Evolutionary conservation across 1,140 invertebrate species (phyloP), one percentile per base, ranked within the genome.

Genomic region (Drosophila virilis): DNA sequence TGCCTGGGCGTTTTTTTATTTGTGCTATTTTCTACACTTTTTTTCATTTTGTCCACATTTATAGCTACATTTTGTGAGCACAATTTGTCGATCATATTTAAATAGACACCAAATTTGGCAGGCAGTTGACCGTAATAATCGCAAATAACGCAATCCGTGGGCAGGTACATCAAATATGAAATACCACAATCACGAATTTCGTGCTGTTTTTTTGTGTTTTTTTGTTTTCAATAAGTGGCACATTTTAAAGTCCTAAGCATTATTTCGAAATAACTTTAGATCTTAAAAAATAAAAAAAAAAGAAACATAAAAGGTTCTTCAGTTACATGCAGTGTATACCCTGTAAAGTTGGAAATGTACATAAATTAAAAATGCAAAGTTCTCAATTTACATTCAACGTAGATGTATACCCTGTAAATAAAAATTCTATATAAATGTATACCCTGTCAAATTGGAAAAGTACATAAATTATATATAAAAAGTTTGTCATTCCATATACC

Each of bases 71-170:
- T 84, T 76, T 83, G 54, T 57, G 74, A 65, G 46, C 79, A 51
- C 74, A 82, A 82, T 81, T 72, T 78, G 80, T 82, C 65, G 57
- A 38, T 46, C 42, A 69, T 51, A 70, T 68, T 78, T 82, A 82
- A 83, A 83, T 83, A 79, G 80, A 67, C 48, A 46, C 80, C 80
- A 79, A 83, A 82, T 76, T 68, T 79, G 80, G 80, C 57, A 74
- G 15, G 15, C 71, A 61, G 35, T 43, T 61, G 70, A 68, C 62
- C 62, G 64, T 60, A 73, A 73, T 60, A 73, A 68, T 48, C 64
- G 51, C 51, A 15, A 45, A 42, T 28, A 28, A 5, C 32, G 38
- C n/a, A 64, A 66, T 51, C 46, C 59, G 55, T 74, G 37, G 50
- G 71, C 22, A 40, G 40, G 15, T n/a, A 67, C 55, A 55, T 45